Conservation (phyloP, 1,140 invertebrate genomes). For the Zelostemma sp. region DNA sequence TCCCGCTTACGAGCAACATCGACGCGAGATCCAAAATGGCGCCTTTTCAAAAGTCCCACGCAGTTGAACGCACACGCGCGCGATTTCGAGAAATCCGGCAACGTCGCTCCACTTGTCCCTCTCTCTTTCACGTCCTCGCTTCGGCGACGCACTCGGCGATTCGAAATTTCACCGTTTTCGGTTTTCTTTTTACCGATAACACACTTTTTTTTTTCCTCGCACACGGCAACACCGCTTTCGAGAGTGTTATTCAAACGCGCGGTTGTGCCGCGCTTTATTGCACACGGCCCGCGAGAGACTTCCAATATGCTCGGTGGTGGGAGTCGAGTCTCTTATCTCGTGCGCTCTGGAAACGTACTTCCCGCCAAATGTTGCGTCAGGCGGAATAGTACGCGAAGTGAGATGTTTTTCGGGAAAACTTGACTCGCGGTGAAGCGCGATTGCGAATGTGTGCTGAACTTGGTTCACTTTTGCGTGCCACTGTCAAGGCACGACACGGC, state of each 20-base stretch:
- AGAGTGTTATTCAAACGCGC: not conserved
- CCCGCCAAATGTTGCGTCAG: slow-evolving; percentile 13
- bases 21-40: slow-evolving; percentile 43
- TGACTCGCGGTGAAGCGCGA: not conserved
- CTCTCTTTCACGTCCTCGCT: slow-evolving; percentile 4
- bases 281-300: slow-evolving; percentile 53
- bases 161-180: too few species aligned
- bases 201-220: too few species aligned
- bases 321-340: slow-evolving; percentile 1
- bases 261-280: slow-evolving; percentile 24
- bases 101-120: slow-evolving; percentile 20
- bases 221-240: not conserved
- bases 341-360: not conserved
- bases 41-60: slow-evolving; percentile 27
- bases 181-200: too few species aligned
- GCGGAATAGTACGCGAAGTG: not conserved
- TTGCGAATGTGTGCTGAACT: too few species aligned
- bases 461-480: slow-evolving; percentile 32
- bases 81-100: slow-evolving; percentile 11
- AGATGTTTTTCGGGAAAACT: not conserved
- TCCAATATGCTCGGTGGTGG: slow-evolving; percentile 39
- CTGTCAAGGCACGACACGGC: slow-evolving; percentile 15
- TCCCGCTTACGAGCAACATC: not conserved
- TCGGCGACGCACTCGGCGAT: not conserved
- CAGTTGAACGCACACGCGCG: not conserved